Conservation (phyloP, 1,140 invertebrate genomes). For the Vanessa atalanta region DNA sequence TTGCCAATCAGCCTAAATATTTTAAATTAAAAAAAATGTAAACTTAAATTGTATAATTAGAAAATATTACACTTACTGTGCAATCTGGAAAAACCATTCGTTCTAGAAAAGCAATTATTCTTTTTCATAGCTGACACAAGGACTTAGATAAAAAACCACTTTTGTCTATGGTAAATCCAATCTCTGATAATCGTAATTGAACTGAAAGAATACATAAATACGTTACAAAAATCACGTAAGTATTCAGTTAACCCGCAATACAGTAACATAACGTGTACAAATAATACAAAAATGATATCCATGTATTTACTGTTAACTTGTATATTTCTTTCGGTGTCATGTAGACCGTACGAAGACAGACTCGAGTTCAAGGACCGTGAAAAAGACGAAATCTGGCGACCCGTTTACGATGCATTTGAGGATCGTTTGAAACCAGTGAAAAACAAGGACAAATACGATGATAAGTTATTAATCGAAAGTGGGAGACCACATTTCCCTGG, state of each 20-base stretch:
- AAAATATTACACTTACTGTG: background rate
- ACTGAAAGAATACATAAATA: constrained; percentile 32
- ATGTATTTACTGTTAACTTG: constrained; percentile 15
- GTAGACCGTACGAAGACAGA: constrained; percentile 19
- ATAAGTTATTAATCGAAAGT: constrained; percentile 28
- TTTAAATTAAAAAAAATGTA: no score
- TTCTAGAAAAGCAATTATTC: constrained; percentile 23
- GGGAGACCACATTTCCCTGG: constrained; percentile 27
- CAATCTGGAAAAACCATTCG: constrained; percentile 30
- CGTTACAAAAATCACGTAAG: background rate
- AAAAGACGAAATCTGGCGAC: constrained; percentile 31
- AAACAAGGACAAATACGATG: constrained; percentile 35
- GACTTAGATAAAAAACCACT: constrained; percentile 29
- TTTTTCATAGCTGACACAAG: constrained; percentile 23
- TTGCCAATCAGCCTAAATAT: no score
- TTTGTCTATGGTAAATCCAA: constrained; percentile 23
- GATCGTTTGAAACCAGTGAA: constrained; percentile 32
- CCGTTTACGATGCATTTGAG: constrained; percentile 17
- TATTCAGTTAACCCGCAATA: background rate
- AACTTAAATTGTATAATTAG: background rate
- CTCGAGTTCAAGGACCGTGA: constrained; percentile 22
- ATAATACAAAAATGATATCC: constrained; percentile 17
- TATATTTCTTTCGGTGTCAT: constrained; percentile 9
- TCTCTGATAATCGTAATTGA: constrained; percentile 31
- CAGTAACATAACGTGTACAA: background rate